These are phyloP conservation scores for Myiotriccus ornatus DNA, from an alignment of 2,797 vertebrate genomes.

Conservation along the genomic window DNA sequence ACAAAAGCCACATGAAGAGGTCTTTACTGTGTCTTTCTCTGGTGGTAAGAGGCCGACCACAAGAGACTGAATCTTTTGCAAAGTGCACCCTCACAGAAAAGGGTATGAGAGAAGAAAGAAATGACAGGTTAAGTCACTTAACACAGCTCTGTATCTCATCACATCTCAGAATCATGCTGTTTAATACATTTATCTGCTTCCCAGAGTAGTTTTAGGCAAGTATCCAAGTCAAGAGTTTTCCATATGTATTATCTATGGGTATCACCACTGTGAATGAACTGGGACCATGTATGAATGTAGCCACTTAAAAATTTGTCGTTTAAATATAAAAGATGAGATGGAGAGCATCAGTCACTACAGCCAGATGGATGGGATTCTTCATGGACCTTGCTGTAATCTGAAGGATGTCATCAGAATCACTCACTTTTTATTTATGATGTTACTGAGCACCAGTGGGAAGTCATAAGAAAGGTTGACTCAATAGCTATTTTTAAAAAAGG, in stretches of 20 bases:
- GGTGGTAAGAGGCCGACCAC: background rate
- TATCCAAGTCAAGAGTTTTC: background rate
- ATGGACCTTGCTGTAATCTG: background rate
- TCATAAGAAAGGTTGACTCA: conserved; percentile 33
- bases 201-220: background rate
- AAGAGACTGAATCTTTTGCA: background rate
- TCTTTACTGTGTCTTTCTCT: background rate
- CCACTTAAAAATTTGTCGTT: background rate
- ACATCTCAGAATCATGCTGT: background rate
- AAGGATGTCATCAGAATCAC: background rate
- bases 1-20: background rate
- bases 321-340: background rate
- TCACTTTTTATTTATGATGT: conserved; percentile 47
- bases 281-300: fast-evolving
- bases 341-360: background rate
- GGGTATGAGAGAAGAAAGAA: background rate
- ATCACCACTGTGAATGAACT: background rate
- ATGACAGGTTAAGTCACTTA: background rate
- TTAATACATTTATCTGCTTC: background rate
- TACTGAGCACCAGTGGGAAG: conserved; percentile 28
- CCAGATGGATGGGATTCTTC: background rate
- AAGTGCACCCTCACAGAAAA: background rate
- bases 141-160: background rate
- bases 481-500: conserved; percentile 54
- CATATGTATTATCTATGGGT: fast-evolving